A percentile compares a stretch with the other conserved stretches of the same genome.
Conservation (phyloP, 2,797 vertebrate genomes). For the Lerista edwardsae region DNA sequence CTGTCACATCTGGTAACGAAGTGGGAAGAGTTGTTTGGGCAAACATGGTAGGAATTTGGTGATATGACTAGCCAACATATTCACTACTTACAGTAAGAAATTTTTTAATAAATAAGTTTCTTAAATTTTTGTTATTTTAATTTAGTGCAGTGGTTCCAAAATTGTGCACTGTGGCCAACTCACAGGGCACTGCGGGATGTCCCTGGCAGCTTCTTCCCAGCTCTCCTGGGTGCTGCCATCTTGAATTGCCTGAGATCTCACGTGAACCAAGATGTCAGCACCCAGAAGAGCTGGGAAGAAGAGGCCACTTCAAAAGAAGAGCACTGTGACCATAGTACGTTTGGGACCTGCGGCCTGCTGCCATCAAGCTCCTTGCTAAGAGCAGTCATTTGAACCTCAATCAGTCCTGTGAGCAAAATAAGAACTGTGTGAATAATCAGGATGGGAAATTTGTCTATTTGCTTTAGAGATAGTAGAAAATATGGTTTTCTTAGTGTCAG, state of each 20-base stretch:
- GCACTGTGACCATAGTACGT: too few relatives aligned
- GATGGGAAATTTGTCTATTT: background rate
- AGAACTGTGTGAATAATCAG: background rate
- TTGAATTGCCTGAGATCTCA: too few relatives aligned
- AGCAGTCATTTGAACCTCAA: background rate
- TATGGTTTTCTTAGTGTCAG: background rate
- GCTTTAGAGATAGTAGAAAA: background rate
- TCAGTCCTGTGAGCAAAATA: background rate
- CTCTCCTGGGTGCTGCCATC: too few relatives aligned
- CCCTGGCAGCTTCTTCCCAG: too few relatives aligned
- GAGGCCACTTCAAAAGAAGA: too few relatives aligned
- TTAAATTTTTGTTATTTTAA: background rate
- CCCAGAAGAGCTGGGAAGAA: too few relatives aligned
- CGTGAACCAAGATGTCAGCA: too few relatives aligned
- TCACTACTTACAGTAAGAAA: background rate
- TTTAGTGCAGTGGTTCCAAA: too few relatives aligned
- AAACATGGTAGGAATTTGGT: background rate
- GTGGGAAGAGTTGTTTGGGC: background rate
- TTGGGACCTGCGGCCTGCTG: background rate
- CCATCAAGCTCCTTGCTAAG: background rate
- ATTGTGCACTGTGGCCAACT: too few relatives aligned
- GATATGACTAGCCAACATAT: background rate
- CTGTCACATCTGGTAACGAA: background rate
- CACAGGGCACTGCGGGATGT: too few relatives aligned
- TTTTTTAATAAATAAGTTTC: background rate